Base-by-base conservation (phyloP, 2,888 invertebrate species). In the Leuctra nigra region DNA sequence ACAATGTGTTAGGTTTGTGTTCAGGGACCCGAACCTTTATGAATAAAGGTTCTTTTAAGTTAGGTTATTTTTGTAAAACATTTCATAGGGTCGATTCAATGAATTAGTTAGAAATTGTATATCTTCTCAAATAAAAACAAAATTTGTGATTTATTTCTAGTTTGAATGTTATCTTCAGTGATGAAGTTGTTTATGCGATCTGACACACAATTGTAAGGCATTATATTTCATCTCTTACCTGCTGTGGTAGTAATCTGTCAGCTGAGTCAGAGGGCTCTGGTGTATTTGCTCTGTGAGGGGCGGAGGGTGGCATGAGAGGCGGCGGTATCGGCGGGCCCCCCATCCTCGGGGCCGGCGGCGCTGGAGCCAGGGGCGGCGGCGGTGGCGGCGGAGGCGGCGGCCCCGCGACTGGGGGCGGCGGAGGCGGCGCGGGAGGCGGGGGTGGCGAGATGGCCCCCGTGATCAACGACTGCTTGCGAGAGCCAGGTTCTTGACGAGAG, bases 161-260 rank as follows among this genome's bases (percentile, higher is more conserved):
- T n/a, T n/a, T n/a, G n/a, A n/a, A n/a, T n/a, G n/a, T n/a, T n/a
- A n/a, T n/a, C n/a, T n/a, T n/a, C n/a, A n/a, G n/a, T n/a, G n/a
- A n/a, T n/a, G n/a, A n/a, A n/a, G n/a, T n/a, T n/a, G n/a, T n/a
- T n/a, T n/a, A n/a, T n/a, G n/a, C n/a, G n/a, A n/a, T n/a, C n/a
- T n/a, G n/a, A n/a, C n/a, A n/a, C n/a, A n/a, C n/a, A n/a, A n/a
- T n/a, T n/a, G n/a, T n/a, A n/a, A n/a, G n/a, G n/a, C n/a, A n/a
- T n/a, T n/a, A n/a, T n/a, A n/a, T n/a, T n/a, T n/a, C n/a, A n/a
- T n/a, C 29, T 11, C 7, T 93, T 67, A 91, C 89, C 39, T 92
- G 92, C 67, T 93, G 93, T 13, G 93, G 93, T 66, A 93, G 75
- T 64, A 89, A 78, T 61, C 76, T 76, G 44, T 75, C 72, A 60